Evolutionary conservation across 2,797 vertebrate species (phyloP).

Genomic region (Cuculus canorus): DNA sequence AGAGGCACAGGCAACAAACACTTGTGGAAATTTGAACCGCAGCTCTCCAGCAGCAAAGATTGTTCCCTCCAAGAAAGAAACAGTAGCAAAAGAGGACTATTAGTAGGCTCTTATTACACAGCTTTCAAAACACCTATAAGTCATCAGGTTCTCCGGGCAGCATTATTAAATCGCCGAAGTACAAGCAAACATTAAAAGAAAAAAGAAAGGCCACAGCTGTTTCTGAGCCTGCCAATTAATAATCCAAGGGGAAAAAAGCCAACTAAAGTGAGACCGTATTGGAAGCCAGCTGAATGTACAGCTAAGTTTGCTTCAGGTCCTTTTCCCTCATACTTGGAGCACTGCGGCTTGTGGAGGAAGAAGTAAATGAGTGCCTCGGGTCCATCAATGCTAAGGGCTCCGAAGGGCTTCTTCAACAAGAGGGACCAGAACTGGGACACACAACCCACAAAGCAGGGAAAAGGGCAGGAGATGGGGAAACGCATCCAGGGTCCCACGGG

Average conservation of each 20-base stretch:
- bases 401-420: background rate
- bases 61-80: constrained; percentile 48
- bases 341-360: background rate
- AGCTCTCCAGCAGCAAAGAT: constrained; percentile 17
- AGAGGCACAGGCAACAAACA: constrained; percentile 48
- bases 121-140: constrained; percentile 31
- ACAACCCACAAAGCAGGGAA: background rate
- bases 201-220: background rate
- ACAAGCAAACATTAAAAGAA: background rate
- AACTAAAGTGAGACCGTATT: background rate
- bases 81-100: constrained; percentile 21
- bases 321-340: background rate
- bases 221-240: constrained; percentile 15
- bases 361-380: background rate
- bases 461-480: background rate
- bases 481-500: background rate
- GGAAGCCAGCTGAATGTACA: background rate
- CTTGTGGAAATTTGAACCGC: constrained; percentile 62
- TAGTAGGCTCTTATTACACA: constrained; percentile 27
- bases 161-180: background rate
- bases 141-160: background rate
- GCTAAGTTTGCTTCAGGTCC: background rate
- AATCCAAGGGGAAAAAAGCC: background rate
- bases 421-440: background rate
- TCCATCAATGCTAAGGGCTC: background rate